phyloP scores from a whole-genome alignment of 2,888 invertebrate genomes.

The Heliconius ethilla region DNA sequence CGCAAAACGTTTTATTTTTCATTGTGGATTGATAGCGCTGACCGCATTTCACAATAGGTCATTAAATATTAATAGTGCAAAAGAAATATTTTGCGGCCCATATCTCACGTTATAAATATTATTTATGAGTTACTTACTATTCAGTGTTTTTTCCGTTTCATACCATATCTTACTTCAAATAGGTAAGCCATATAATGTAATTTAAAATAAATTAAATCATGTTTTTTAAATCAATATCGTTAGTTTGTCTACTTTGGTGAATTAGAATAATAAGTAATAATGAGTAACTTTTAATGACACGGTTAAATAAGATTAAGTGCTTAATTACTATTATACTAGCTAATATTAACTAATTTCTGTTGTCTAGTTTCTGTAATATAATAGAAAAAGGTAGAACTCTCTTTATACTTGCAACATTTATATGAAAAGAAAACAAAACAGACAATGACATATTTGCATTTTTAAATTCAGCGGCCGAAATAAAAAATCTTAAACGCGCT shows the following conservation, averaged over 20 bases:
- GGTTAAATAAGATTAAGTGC: neutral
- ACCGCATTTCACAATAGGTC: slow-evolving; percentile 15
- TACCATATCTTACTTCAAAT: neutral
- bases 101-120: slow-evolving; percentile 1
- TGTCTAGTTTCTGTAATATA: neutral
- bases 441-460: neutral
- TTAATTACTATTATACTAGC: neutral
- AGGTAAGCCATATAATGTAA: neutral
- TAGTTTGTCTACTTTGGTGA: neutral
- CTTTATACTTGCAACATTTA: slow-evolving; percentile 10
- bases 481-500: neutral
- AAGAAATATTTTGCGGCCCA: neutral
- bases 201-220: too few relatives aligned
- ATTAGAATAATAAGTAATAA: neutral
- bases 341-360: too few relatives aligned
- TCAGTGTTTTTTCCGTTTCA: neutral
- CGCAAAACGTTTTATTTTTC: slow-evolving; percentile 14
- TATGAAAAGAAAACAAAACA: neutral
- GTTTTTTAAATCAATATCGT: too few relatives aligned
- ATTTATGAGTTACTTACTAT: neutral
- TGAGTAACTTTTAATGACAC: neutral
- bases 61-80: neutral
- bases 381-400: neutral
- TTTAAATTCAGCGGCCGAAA: neutral
- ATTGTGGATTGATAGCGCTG: slow-evolving; percentile 19